Evolutionary conservation across 92 coral and sea anemone species (phyloP).

Genomic region (Isaurus tuberculatus): DNA sequence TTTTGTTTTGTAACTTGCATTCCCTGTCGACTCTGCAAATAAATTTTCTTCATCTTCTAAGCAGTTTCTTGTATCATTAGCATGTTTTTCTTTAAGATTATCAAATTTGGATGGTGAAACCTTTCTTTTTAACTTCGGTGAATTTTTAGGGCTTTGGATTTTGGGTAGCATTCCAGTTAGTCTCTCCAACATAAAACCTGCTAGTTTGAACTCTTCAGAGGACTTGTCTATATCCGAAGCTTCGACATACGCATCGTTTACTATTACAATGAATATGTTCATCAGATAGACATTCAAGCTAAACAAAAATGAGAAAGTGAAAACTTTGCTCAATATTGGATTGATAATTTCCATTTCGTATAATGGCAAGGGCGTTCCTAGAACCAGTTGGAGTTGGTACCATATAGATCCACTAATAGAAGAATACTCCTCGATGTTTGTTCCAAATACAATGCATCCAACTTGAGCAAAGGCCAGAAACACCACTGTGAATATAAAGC

Average conservation of each 20-base stretch:
- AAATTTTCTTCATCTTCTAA: background rate
- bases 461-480: conserved; percentile 43
- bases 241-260: conserved; percentile 34
- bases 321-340: conserved; percentile 1
- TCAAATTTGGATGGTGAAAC: background rate
- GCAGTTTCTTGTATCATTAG: background rate
- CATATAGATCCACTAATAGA: conserved; percentile 1
- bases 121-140: background rate
- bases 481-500: background rate
- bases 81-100: background rate
- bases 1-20: background rate
- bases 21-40: background rate
- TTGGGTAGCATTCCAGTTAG: background rate
- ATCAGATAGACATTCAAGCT: conserved; percentile 27
- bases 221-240: conserved; percentile 27
- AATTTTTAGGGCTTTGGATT: background rate
- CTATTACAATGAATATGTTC: conserved; percentile 40
- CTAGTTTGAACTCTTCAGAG: conserved; percentile 30
- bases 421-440: conserved; percentile 15
- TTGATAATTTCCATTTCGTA: conserved; percentile 1
- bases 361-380: conserved; percentile 26
- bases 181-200: background rate
- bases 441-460: conserved; percentile 30
- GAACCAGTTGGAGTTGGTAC: conserved; percentile 35
- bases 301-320: conserved; percentile 29